Conservation (phyloP, 2,797 vertebrate species). For the Siniperca undulata region DNA sequence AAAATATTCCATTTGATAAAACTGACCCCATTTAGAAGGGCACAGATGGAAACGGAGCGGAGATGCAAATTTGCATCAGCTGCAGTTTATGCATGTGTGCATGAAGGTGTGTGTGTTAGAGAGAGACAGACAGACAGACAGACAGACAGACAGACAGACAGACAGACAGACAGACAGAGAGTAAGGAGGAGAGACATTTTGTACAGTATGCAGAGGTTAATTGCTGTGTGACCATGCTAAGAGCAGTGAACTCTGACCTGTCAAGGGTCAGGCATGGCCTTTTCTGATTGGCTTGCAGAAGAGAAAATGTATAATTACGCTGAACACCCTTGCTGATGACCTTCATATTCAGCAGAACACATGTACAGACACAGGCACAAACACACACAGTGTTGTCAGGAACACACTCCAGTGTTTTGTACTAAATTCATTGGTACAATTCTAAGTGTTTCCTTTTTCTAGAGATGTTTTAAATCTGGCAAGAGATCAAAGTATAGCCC, state of each 20-base stretch:
- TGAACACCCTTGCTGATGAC: slow-evolving; percentile 65
- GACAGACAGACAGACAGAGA: too few relatives aligned
- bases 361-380: slow-evolving; percentile 11
- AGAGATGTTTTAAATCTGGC: slow-evolving; percentile 6
- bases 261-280: slow-evolving; percentile 46
- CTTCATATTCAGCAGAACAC: slow-evolving; percentile 59
- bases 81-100: slow-evolving; percentile 35
- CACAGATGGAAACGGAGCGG: slow-evolving; percentile 31
- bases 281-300: slow-evolving; percentile 68
- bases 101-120: neutral
- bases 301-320: slow-evolving; percentile 74
- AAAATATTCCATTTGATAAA: slow-evolving; percentile 56
- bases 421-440: neutral
- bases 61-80: slow-evolving; percentile 46
- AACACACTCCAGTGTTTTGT: neutral
- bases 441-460: neutral
- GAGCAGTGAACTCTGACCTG: slow-evolving; percentile 67
- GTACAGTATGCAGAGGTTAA: slow-evolving; percentile 66
- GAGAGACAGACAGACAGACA: neutral
- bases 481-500: neutral
- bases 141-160: too few relatives aligned
- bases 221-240: slow-evolving; percentile 74
- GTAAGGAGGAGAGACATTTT: slow-evolving; percentile 31
- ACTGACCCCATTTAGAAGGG: slow-evolving; percentile 48
- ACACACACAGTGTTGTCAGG: slow-evolving; percentile 6